Evolutionary conservation across 2,113 vertebrate genomes (phyloP), one percentile per base, ranked within the genome.

Genomic region (Sprattus sprattus): DNA sequence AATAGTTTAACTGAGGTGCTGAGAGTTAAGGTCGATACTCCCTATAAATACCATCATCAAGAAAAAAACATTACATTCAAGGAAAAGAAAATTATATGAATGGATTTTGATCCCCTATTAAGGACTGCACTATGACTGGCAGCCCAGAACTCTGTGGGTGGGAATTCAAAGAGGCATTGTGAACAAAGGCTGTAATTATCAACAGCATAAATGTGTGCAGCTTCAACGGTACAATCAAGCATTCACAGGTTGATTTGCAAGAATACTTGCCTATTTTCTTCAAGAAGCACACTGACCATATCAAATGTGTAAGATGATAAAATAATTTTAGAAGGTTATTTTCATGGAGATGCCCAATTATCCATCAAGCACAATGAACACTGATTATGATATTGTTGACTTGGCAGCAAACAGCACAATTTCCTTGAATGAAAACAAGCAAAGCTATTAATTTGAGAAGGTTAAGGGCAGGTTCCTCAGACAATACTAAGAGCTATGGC

Each of bases 1-100:
- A 94, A 84, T 99, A 99, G 94, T 99, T 99, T 81, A 99, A 93
- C 96, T 99, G 98, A 91, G 98, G 98, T 99, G 91, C 85, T 86
- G 47, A 78, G 89, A 94, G 95, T 99, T 95, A 99, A 97, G 94
- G 96, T 87, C 91, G 45, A 11, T 3, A 45, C 6, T 15, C 1
- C 22, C 28, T 39, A 71, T 71, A 0, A 54, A 71, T 13, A 71
- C n/a, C 3, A 15, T 15, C 25, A 71, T 28, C 28, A 67, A n/a
- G 10, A 71, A 28, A 71, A 71, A 71, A 28, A 28, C 64, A 25
- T 28, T 6, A 25, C 54, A 60, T 22, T 7, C 5, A 11, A 11
- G 47, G 2, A 11, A 49, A 11, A 10, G 9, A 67, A 9, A 67
- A 11, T 4, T 0, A 15, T 16, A 39, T 39, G 39, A 39, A 39